A percentile compares a stretch with the other conserved stretches of the same genome.
Conservation (phyloP, 2,888 invertebrate genomes). For the Synergus laeviventris region DNA sequence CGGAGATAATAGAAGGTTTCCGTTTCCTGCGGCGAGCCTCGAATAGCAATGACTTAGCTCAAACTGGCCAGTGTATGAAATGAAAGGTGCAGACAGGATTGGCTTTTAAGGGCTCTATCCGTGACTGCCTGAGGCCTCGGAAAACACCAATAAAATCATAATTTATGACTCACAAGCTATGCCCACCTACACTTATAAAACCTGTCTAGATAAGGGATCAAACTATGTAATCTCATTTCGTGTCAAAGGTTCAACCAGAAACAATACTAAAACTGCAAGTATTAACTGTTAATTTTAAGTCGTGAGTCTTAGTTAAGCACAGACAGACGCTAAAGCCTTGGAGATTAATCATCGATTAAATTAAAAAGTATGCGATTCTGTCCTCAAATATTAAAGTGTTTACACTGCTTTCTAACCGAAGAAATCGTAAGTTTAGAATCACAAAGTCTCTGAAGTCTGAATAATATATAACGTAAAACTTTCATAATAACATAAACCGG, state of each 20-base stretch:
- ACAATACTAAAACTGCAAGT: not conserved
- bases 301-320: no score
- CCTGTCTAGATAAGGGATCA: not conserved
- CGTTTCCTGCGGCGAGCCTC: slow-evolving; percentile 68
- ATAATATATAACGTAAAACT: slow-evolving; percentile 7
- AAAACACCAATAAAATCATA: slow-evolving; percentile 14
- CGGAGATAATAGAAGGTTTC: slow-evolving; percentile 68
- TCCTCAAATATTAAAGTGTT: no score
- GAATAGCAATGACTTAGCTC: slow-evolving; percentile 68
- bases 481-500: slow-evolving; percentile 27
- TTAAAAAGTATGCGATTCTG: no score
- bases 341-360: no score
- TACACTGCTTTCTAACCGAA: not conserved
- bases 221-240: not conserved
- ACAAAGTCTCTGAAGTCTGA: not conserved
- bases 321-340: no score
- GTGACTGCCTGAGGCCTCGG: not conserved
- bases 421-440: slow-evolving; percentile 4
- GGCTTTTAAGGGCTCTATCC: slow-evolving; percentile 43
- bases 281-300: no score
- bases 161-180: not conserved
- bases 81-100: slow-evolving; percentile 42
- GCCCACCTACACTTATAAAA: not conserved
- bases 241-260: not conserved
- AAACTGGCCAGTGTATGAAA: slow-evolving; percentile 42